Conservation (phyloP, 2,888 invertebrate genomes). For the Dexiosoma caninum region DNA sequence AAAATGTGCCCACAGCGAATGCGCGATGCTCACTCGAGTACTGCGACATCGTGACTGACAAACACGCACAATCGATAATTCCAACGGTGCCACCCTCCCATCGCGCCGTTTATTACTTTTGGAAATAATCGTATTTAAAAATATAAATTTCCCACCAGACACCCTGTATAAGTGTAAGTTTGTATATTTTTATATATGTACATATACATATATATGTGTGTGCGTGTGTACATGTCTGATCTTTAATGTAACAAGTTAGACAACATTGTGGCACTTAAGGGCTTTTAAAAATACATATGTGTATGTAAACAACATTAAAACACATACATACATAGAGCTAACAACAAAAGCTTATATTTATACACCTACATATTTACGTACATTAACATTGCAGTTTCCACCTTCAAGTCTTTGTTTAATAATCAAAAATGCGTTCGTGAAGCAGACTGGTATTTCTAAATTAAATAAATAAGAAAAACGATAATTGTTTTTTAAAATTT, state of each 20-base stretch:
- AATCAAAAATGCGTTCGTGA: constrained; percentile 11
- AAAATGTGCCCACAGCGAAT: too few relatives aligned
- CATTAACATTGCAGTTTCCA: background rate
- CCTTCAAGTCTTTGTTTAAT: background rate
- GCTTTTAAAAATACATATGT: constrained; percentile 37
- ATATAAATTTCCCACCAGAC: too few relatives aligned
- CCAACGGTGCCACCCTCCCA: too few relatives aligned
- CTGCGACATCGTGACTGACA: too few relatives aligned
- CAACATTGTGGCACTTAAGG: constrained; percentile 61
- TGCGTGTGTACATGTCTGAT: constrained; percentile 19
- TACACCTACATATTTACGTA: background rate
- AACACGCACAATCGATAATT: too few relatives aligned
- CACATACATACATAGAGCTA: background rate
- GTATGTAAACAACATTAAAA: background rate
- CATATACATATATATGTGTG: constrained; percentile 8
- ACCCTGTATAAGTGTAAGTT: background rate
- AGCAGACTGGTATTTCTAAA: constrained; percentile 29
- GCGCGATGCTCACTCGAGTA: too few relatives aligned
- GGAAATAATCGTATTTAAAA: too few relatives aligned
- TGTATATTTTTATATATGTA: background rate
- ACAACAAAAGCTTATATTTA: background rate
- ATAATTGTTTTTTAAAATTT: too few relatives aligned
- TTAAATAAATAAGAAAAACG: constrained; percentile 1
- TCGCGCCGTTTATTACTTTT: too few relatives aligned
- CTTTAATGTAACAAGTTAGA: constrained; percentile 60